phyloP scores from a whole-genome alignment of 1,140 invertebrate genomes.

The Bombus cullumanus region DNA sequence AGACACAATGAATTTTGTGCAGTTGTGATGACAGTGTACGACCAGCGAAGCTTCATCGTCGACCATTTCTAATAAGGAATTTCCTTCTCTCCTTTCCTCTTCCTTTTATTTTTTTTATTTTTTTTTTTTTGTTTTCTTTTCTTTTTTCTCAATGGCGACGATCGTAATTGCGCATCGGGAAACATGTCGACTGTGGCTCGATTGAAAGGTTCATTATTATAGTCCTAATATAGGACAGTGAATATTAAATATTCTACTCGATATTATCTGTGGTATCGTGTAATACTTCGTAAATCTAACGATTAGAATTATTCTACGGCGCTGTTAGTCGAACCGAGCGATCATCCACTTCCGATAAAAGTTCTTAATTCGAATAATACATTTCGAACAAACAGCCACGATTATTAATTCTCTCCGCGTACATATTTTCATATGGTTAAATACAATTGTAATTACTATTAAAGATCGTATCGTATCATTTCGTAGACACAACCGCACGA shows the following conservation, averaged over 20 bases:
- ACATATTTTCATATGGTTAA: not conserved
- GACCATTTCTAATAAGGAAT: not conserved
- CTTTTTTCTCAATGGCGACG: not conserved
- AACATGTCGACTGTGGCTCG: not conserved
- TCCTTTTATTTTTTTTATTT: not conserved
- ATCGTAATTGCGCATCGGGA: not conserved
- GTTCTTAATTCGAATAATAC: not conserved
- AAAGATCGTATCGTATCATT: not conserved
- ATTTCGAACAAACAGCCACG: not conserved
- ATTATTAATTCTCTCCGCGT: not conserved
- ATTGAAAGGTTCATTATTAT: not conserved
- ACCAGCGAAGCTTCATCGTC: not conserved
- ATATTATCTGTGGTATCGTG: conserved; percentile 16
- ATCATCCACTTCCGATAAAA: not conserved
- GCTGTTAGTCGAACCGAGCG: not conserved
- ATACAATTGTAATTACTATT: not conserved
- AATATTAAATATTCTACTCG: conserved; percentile 21
- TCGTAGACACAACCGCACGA: not conserved
- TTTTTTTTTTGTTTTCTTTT: too few relatives aligned
- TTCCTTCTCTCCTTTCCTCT: not conserved
- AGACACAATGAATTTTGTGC: not conserved
- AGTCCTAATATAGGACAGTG: conserved; percentile 35
- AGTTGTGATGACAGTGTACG: not conserved
- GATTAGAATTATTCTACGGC: conserved; percentile 19
- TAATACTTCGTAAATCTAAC: conserved; percentile 12